phyloP scores from a whole-genome alignment of 2,113 vertebrate genomes.

The Pristiophorus japonicus region DNA sequence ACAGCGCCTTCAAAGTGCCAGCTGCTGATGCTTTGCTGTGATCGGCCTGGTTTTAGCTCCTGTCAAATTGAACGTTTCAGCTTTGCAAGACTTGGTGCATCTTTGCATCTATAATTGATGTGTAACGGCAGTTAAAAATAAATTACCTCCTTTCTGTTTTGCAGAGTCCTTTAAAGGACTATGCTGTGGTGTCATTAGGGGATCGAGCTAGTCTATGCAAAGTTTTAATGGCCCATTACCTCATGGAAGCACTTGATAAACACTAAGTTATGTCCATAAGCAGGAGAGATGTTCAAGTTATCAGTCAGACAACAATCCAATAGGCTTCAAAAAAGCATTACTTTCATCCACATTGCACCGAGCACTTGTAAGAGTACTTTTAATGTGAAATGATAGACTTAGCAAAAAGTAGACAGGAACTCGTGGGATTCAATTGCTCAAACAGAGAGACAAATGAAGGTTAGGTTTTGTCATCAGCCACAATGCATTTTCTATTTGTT shows the following conservation, averaged over 20 bases:
- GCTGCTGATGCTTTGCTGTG: no score
- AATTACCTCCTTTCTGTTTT: neutral
- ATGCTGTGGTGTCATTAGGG: neutral
- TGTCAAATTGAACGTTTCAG: neutral
- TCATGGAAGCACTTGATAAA: neutral
- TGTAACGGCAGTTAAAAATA: neutral
- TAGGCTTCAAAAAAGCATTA: neutral
- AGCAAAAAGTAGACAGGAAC: neutral
- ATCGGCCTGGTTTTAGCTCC: neutral
- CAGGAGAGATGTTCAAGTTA: neutral
- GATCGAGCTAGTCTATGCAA: neutral
- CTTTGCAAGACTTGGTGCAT: neutral
- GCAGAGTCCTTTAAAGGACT: neutral
- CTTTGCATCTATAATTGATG: slow-evolving; percentile 19
- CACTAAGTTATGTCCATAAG: neutral
- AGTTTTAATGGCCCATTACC: neutral
- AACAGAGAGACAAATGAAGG: neutral
- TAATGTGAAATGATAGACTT: neutral
- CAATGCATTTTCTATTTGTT: neutral
- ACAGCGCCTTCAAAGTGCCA: neutral
- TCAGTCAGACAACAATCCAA: neutral
- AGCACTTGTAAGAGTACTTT: neutral
- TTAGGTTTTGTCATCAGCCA: neutral
- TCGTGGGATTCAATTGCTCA: neutral
- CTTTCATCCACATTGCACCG: neutral